Percentiles rank a stretch among this genome's conserved stretches.
Evolutionary conservation across 2,888 invertebrate species (phyloP).

Genomic region (Bembecia ichneumoniformis): DNA sequence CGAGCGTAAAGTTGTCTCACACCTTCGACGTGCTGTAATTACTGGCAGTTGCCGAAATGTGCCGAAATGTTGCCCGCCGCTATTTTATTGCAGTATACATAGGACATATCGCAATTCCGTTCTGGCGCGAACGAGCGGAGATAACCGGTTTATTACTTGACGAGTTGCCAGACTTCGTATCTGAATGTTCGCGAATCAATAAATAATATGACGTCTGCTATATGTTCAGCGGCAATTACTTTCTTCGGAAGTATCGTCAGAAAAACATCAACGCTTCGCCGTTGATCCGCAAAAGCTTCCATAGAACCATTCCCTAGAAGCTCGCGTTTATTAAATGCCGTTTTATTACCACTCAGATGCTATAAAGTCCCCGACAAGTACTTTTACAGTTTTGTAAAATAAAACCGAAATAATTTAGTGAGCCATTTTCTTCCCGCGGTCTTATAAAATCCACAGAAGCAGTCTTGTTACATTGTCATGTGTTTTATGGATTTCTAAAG

Average conservation of each 20-base stretch:
- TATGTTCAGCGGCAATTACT: conserved; percentile 25
- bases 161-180: conserved; percentile 42
- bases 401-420: conserved; percentile 41
- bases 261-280: background rate
- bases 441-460: conserved; percentile 40
- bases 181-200: conserved; percentile 32
- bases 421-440: conserved; percentile 21
- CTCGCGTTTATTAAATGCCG: conserved; percentile 40
- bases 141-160: conserved; percentile 61
- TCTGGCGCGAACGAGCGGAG: conserved; percentile 51
- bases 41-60: conserved; percentile 45
- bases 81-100: conserved; percentile 40
- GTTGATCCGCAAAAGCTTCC: background rate
- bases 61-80: conserved; percentile 32
- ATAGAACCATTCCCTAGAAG: conserved; percentile 14
- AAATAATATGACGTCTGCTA: conserved; percentile 22
- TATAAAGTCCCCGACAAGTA: conserved; percentile 38
- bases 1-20: conserved; percentile 54
- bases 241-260: conserved; percentile 2
- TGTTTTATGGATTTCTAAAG: conserved; percentile 41
- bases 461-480: conserved; percentile 39
- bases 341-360: conserved; percentile 36
- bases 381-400: conserved; percentile 44
- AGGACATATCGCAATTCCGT: conserved; percentile 47
- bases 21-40: conserved; percentile 56